Conservation (phyloP, 2,797 vertebrate genomes). For the Phoeniculus purpureus region DNA sequence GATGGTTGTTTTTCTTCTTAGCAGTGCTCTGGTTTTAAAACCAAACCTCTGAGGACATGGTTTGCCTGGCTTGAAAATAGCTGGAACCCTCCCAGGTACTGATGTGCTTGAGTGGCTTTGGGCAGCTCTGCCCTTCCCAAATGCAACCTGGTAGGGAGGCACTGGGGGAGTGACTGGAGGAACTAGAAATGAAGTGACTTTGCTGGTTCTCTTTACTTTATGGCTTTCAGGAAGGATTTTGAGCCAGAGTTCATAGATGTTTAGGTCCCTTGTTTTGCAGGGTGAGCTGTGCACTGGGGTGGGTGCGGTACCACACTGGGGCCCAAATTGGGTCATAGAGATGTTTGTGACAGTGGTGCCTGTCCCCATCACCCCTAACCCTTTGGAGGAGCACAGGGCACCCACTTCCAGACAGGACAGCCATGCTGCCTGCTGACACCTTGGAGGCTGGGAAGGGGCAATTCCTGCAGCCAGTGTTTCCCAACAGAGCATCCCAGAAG, state of each 20-base stretch:
- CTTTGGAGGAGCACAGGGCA: background rate
- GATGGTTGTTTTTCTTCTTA: background rate
- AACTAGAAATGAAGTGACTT: background rate
- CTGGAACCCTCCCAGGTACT: background rate
- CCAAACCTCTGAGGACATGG: background rate
- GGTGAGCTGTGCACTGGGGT: background rate
- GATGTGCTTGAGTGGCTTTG: fast-evolving
- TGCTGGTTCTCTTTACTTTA: background rate
- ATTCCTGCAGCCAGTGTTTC: background rate
- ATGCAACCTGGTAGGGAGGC: background rate
- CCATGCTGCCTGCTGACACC: background rate
- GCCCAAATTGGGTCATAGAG: fast-evolving
- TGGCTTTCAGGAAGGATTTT: background rate
- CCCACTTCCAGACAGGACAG: background rate
- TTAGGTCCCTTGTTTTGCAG: background rate
- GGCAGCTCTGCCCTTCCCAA: background rate
- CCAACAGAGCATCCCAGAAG: background rate
- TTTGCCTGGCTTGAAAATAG: background rate
- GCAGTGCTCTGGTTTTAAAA: background rate
- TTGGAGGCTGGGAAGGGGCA: background rate
- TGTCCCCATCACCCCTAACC: too few relatives aligned
- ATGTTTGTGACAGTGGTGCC: fast-evolving
- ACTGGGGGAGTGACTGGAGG: fast-evolving
- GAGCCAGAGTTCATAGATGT: background rate
- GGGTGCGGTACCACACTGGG: fast-evolving